phyloP scores from a whole-genome alignment of 2,888 invertebrate genomes.

The Lacanobia wlatinum region DNA sequence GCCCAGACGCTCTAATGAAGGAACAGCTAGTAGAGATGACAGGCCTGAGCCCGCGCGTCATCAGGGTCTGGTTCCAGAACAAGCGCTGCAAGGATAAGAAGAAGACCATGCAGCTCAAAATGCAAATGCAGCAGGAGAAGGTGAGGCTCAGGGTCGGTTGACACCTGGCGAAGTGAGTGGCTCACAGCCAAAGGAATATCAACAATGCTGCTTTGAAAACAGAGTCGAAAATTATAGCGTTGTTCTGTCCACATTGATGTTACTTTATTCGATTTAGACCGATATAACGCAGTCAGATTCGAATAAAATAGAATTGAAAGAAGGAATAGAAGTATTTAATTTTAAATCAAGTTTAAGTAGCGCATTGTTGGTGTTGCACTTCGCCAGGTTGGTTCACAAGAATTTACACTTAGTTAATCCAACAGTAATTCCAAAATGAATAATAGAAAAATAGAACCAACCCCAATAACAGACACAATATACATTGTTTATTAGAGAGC shows the following conservation, averaged over 20 bases:
- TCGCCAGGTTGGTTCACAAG: background rate
- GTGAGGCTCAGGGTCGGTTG: constrained; percentile 87
- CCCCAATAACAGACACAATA: background rate
- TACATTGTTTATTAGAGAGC: background rate
- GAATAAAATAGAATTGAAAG: background rate
- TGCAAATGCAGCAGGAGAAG: constrained; percentile 99
- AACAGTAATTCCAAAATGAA: background rate
- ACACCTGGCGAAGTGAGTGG: background rate
- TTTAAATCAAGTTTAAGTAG: background rate
- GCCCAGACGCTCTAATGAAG: constrained; percentile 99
- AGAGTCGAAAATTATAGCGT: background rate
- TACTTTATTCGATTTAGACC: too few species aligned
- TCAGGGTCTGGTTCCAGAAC: constrained; percentile 99
- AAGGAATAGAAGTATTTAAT: background rate
- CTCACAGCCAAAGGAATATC: background rate
- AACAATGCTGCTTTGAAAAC: background rate
- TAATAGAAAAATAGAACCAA: background rate
- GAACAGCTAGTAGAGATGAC: constrained; percentile 99
- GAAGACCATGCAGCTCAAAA: constrained; percentile 98
- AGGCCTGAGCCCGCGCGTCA: constrained; percentile 98
- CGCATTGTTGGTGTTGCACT: background rate
- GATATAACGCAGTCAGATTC: background rate
- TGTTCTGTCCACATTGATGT: background rate
- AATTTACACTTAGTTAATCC: too few species aligned
- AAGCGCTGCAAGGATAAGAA: constrained; percentile 99